Base-by-base conservation (phyloP, 2,888 invertebrate genomes). In the Allygus modestus region DNA sequence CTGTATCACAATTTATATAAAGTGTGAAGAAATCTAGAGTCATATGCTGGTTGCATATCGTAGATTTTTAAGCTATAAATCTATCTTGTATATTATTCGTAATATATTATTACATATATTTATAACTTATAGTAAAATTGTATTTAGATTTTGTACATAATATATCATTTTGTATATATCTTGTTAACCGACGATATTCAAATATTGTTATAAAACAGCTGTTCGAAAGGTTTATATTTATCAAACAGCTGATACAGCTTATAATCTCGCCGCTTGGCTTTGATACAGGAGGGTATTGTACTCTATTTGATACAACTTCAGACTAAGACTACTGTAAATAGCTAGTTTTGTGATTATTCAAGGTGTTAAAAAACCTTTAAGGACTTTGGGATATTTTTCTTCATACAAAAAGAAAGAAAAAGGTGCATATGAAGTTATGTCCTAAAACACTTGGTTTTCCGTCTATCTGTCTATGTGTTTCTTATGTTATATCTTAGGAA, bases 141-240 rank as follows among this genome's bases (percentile, higher is more conserved):
- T 65, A 65, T 28, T 15, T 65, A 65, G 65, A 65, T 31, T 65
- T 65, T 65, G 65, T 65, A 65, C 26, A 65, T 65, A 65, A 28
- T 12, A 65, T 31, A 15, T 65, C 28, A 65, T 65, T 65, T 28
- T 65, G 65, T 65, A 65, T 20, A 31, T 65, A 31, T 31, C 28
- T 31, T 65, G 31, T 65, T 65, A 65, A 28, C 12, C 58, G 5
- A 46, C 2, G 46, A 58, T 58, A 58, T 58, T 26, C n/a, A 51
- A 51, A 17, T 58, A 58, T 58, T 58, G 58, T 58, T 58, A 46
- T 2, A 58, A 65, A 26, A 28, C 26, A 28, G 65, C 31, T 31
- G 28, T 65, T 65, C 7, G 28, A 15, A 65, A 58, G 23, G 20
- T 58, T 58, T 46, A 12, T 2, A 46, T 17, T 17, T 2, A 46